Conservation (phyloP, 2,113 vertebrate genomes). For the Sapayoa aenigma region DNA sequence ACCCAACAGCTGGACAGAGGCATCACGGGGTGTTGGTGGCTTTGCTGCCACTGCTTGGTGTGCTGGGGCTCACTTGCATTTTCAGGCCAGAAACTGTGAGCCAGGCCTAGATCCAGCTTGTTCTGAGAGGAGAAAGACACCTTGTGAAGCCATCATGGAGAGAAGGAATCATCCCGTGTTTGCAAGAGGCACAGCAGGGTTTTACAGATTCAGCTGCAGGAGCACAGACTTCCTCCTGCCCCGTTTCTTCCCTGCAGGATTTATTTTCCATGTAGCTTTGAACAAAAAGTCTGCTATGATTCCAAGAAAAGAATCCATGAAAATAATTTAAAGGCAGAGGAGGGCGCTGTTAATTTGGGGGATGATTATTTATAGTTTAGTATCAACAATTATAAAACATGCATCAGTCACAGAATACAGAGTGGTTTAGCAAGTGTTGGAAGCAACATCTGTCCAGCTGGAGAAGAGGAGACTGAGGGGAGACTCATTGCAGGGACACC, state of each 20-base stretch:
- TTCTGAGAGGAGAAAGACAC: not conserved
- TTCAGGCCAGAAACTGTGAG: not conserved
- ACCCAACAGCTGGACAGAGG: not conserved
- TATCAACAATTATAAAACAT: not conserved
- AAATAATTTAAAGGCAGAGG: not conserved
- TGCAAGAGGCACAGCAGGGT: not conserved
- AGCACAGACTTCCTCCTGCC: not conserved
- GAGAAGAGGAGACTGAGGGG: not conserved
- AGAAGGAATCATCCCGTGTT: not conserved
- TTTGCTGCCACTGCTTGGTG: not conserved
- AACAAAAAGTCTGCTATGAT: not conserved
- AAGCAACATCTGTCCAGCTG: not conserved
- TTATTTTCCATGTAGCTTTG: not conserved
- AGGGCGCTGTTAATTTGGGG: not conserved
- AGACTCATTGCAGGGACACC: not conserved
- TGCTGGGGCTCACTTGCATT: not conserved
- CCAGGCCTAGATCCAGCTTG: not conserved
- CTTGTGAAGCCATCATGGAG: not conserved
- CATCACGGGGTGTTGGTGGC: not conserved
- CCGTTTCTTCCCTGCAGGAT: not conserved
- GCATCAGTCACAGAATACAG: not conserved
- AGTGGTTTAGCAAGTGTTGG: not conserved
- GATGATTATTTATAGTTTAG: not conserved
- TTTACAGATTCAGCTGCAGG: not conserved
- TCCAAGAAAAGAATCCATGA: not conserved